Evolutionary conservation across 2,113 vertebrate species (phyloP).

Genomic region (Rhagologus leucostigma): DNA sequence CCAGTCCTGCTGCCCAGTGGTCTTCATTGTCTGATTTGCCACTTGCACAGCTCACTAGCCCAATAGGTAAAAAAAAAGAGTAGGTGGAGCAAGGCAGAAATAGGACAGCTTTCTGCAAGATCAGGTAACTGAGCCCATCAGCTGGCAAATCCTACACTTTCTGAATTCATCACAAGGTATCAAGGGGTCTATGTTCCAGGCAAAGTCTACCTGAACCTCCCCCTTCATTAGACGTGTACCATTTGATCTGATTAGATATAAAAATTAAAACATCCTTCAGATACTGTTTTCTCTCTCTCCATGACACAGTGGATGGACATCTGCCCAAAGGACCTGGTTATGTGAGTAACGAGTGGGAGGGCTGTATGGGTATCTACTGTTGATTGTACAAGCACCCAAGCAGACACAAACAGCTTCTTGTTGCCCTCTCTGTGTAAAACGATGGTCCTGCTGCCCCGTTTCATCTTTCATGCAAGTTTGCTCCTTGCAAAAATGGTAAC

Average conservation of each 20-base stretch:
- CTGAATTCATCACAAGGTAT: not conserved
- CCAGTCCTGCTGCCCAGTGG: not conserved
- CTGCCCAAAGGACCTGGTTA: not conserved
- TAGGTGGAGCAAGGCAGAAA: not conserved
- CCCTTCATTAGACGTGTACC: not conserved
- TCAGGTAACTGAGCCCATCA: not conserved
- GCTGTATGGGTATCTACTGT: not conserved
- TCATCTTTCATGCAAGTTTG: not conserved
- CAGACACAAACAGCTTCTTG: not conserved
- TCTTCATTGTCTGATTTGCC: not conserved
- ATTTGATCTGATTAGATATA: not conserved
- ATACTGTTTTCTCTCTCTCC: not conserved
- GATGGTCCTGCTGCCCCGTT: accelerated
- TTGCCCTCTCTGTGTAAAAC: not conserved
- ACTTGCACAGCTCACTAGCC: not conserved
- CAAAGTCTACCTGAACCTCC: not conserved
- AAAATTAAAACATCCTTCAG: not conserved
- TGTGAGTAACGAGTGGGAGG: not conserved
- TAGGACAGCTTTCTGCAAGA: not conserved
- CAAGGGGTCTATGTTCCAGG: not conserved
- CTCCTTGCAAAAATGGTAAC: not conserved
- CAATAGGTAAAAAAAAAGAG: accelerated
- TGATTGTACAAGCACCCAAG: not conserved
- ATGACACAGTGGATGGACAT: not conserved
- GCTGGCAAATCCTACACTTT: not conserved